Base-by-base conservation (phyloP, 2,113 vertebrate species). In the Speoplatyrhinus poulsoni region DNA sequence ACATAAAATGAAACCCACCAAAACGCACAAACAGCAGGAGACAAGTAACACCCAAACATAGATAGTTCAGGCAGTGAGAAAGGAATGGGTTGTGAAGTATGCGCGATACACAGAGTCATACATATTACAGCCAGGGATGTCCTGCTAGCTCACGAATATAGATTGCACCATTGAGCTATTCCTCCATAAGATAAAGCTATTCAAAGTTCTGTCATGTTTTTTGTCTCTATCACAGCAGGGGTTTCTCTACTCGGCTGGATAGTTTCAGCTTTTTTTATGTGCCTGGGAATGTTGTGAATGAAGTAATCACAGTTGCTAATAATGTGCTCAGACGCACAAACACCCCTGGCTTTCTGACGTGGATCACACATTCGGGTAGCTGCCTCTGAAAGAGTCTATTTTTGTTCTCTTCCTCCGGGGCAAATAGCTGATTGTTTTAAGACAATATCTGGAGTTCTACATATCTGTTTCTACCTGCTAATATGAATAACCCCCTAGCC, bases 301-400 rank as follows among this genome's bases (percentile, higher is more conserved):
- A 85, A 79, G 55, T 59, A 64, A 76, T 71, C 61, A 32, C 19
- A 63, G 63, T 54, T 13, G 13, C 52, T 16, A 15, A 49, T 59
- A 70, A 41, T 41, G 32, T 46, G 19, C 57, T 32, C 65, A 19
- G 12, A 57, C 62, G 36, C 49, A 16, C 63, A 66, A 48, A 12
- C 17, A 46, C 19, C 32, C 32, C 36, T 0, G 32, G 72, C 76
- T 71, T 67, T 72, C 76, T 85, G 84, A 85, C 75, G 60, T 72
- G 58, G 50, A 52, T 75, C 50, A 62, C 83, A 80, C 68, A 36
- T 61, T 72, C 16, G 0, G 56, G 10, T 50, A 62, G 71, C 54
- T 71, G 69, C 64, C 70, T 77, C 75, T 84, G 72, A 82, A 74
- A 80, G 63, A 73, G 47, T 76, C 70, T 75, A 48, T 74, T 80